Evolutionary conservation across 1,140 invertebrate genomes (phyloP), one percentile per base, ranked within the genome.

Genomic region (Trissolcus basalis): DNA sequence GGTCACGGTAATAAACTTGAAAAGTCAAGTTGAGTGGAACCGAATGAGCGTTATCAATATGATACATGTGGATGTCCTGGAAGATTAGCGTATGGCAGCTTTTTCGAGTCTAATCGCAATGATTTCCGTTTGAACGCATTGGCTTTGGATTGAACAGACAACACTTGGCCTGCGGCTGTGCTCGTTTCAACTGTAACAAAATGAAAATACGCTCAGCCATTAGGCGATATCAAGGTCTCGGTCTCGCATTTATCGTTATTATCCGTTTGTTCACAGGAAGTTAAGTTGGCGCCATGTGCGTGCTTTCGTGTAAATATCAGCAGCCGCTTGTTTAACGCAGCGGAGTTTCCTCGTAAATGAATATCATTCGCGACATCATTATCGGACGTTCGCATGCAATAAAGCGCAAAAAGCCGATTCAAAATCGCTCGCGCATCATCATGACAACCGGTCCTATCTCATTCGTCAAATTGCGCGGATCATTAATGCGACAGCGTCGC

Each of bases 241-340:
- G 64, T 59, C 74, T 55, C 63, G 64, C 69, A 82, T 80, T 81
- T 75, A 69, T 80, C 81, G 77, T 80, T 82, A 85, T 84, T 82
- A 80, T 82, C 71, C 77, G 71, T 70, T 55, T 80, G 51, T 44
- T 78, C 78, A 67, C 77, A 79, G 81, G 79, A 82, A 85, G 81
- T 81, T 83, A 80, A 80, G 80, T 54, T 71, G 67, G 67, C 76
- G 63, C 56, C 55, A 70, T 68, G 44, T 77, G 71, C 58, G 71
- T 71, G 58, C 64, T 41, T 73, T 75, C 80, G 59, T 82, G 77
- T 77, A 80, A 81, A 80, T 80, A 78, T 75, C 77, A 80, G 82
- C 63, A 68, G 70, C 5, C 9, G n/a, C 11, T 16, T 5, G n/a
- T 55, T 74, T 56, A 9, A 27, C 48, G 51, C 3, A 35, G 12